Evolutionary conservation across 2,888 invertebrate species (phyloP).

Genomic region (Rhagonycha fulva): DNA sequence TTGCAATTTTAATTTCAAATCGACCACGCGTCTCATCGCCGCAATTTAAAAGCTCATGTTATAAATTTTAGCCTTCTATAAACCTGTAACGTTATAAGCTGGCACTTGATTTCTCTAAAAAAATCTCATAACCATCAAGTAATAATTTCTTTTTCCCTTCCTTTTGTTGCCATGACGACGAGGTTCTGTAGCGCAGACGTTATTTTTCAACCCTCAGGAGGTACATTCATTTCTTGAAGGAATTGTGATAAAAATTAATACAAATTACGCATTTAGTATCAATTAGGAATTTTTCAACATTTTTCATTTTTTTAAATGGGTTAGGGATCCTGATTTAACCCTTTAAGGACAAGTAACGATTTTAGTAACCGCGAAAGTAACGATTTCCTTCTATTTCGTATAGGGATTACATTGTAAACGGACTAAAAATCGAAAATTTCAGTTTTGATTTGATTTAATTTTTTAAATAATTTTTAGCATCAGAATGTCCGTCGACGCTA

Average conservation of each 20-base stretch:
- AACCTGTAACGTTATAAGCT: conserved; percentile 16
- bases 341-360: neutral
- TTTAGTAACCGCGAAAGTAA: neutral
- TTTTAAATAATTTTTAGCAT: too few species aligned
- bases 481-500: too few species aligned
- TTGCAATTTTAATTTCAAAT: neutral
- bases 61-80: conserved; percentile 10
- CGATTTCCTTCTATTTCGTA: neutral
- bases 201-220: conserved; percentile 2
- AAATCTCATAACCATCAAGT: conserved; percentile 54
- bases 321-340: neutral
- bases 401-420: neutral
- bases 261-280: neutral
- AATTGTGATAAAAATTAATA: neutral
- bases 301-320: neutral
- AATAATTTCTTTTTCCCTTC: conserved; percentile 50
- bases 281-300: neutral
- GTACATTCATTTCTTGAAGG: neutral
- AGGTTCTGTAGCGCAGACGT: conserved; percentile 13
- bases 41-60: neutral
- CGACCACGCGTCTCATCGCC: neutral
- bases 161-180: conserved; percentile 31
- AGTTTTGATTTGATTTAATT: too few species aligned
- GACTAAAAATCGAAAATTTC: neutral
- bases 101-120: conserved; percentile 34